phyloP scores from a whole-genome alignment of 2,888 invertebrate species.

The Metacarcinus magister region DNA sequence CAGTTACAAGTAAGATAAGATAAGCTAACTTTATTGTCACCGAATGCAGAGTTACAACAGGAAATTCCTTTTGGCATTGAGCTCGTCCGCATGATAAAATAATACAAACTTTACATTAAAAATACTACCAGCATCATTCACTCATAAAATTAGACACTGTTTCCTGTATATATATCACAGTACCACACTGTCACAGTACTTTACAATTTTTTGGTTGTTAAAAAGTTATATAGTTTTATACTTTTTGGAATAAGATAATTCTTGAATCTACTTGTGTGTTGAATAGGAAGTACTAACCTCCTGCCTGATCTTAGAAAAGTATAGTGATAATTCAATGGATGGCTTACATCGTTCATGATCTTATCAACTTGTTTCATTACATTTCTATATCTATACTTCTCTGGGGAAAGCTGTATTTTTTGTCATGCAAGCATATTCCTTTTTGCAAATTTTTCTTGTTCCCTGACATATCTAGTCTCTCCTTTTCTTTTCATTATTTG shows the following conservation, averaged over 20 bases:
- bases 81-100: background rate
- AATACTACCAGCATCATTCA: background rate
- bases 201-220: background rate
- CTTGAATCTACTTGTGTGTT: constrained; percentile 8
- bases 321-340: constrained; percentile 15
- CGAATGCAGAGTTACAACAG: background rate
- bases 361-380: constrained; percentile 43
- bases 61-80: background rate
- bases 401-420: no score
- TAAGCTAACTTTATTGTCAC: background rate
- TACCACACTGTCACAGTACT: background rate
- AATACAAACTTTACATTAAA: background rate
- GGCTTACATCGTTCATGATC: constrained; percentile 26
- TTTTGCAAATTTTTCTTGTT: no score
- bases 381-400: background rate
- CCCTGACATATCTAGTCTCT: no score
- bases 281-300: constrained; percentile 7
- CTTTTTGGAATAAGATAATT: constrained; percentile 46
- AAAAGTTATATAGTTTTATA: constrained; percentile 32
- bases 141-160: background rate
- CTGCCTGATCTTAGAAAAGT: constrained; percentile 35
- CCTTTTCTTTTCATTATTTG: no score
- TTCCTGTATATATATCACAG: background rate
- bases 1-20: background rate
- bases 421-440: no score